phyloP scores from a whole-genome alignment of 1,140 invertebrate genomes.

The Physella acuta region DNA sequence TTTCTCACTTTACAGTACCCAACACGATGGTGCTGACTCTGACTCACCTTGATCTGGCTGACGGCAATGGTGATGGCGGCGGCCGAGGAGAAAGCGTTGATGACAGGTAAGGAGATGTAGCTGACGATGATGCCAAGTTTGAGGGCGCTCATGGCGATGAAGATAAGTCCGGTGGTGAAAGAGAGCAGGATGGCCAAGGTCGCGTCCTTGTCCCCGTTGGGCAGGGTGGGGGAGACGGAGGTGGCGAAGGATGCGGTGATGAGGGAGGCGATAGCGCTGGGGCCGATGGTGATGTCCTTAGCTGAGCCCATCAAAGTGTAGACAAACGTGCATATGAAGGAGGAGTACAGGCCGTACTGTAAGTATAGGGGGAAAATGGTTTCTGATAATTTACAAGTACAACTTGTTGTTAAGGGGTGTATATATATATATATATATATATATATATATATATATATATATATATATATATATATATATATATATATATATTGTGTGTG shows the following conservation, averaged over 20 bases:
- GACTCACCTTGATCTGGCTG: constrained; percentile 76
- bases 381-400: no score
- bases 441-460: no score
- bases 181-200: neutral
- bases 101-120: constrained; percentile 89
- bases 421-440: no score
- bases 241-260: neutral
- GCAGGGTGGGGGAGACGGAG: neutral
- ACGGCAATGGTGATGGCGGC: constrained; percentile 88
- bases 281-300: neutral
- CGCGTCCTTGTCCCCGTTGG: neutral
- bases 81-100: constrained; percentile 82
- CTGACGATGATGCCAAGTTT: constrained; percentile 80
- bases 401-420: no score
- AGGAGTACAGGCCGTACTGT: neutral
- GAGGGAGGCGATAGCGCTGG: neutral
- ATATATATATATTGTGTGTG: no score
- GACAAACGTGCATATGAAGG: neutral
- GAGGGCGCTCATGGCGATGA: neutral
- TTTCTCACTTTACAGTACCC: no score
- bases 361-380: no score
- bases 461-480: no score
- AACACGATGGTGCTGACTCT: no score
- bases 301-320: neutral
- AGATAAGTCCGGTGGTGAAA: neutral